phyloP scores from a whole-genome alignment of 2,113 vertebrate species.

The Mungos mungo region DNA sequence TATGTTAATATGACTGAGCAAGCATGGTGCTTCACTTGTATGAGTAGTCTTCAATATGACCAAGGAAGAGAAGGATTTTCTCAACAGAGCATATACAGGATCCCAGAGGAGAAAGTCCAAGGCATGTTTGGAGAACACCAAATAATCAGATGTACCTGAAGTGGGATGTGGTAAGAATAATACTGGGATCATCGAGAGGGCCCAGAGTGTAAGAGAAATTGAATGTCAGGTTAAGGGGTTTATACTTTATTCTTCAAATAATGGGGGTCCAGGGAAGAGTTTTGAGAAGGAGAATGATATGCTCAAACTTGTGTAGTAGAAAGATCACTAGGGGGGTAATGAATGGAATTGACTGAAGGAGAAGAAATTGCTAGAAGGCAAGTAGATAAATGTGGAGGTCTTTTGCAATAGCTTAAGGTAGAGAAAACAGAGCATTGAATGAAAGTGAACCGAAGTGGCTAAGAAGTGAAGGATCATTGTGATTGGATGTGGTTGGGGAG shows the following conservation, averaged over 20 bases:
- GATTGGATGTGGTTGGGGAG: not conserved
- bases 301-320: not conserved
- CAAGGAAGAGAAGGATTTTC: not conserved
- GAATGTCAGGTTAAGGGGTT: not conserved
- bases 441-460: not conserved
- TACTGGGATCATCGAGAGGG: not conserved
- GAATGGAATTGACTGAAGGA: not conserved
- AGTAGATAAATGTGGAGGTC: not conserved
- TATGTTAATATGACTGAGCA: not conserved
- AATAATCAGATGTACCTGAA: not conserved
- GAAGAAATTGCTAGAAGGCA: slow-evolving; percentile 48
- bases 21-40: not conserved
- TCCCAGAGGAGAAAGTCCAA: not conserved
- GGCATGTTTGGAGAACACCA: not conserved
- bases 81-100: not conserved
- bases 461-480: not conserved
- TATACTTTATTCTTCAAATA: slow-evolving; percentile 34
- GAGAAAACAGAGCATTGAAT: not conserved
- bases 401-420: not conserved
- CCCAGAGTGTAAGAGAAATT: not conserved
- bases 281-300: slow-evolving; percentile 3
- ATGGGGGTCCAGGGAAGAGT: not conserved
- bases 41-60: not conserved
- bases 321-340: not conserved
- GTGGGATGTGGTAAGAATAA: not conserved